These are phyloP conservation scores for Phrynocephalus versicolor DNA, from an alignment of 2,113 vertebrate species.

Conservation along the genomic window DNA sequence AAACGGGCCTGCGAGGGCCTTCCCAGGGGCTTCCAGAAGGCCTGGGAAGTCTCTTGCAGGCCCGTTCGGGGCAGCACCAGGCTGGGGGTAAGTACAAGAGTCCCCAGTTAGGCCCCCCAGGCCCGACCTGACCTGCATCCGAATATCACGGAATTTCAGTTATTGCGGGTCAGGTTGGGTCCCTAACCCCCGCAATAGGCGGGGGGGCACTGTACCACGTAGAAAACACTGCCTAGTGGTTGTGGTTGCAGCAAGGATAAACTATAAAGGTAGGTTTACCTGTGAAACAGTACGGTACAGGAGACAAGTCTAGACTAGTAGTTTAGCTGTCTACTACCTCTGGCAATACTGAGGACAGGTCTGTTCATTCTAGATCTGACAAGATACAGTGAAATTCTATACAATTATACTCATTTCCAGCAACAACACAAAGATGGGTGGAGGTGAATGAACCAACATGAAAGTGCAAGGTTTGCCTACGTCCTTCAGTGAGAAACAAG, in stretches of 20 bases:
- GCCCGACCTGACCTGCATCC: too few species aligned
- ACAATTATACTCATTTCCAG: not conserved
- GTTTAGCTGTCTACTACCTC: not conserved
- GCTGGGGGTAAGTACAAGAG: too few species aligned
- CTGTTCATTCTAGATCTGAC: not conserved
- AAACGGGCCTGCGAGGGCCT: too few species aligned
- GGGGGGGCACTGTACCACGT: too few species aligned
- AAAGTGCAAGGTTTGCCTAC: constrained; percentile 4
- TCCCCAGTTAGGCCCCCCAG: too few species aligned
- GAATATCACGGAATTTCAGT: too few species aligned
- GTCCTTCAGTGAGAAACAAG: not conserved
- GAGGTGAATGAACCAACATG: not conserved
- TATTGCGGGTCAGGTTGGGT: too few species aligned
- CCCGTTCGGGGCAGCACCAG: too few species aligned
- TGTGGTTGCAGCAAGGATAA: not conserved
- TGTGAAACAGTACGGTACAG: not conserved
- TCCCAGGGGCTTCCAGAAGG: too few species aligned
- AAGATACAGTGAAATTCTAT: not conserved
- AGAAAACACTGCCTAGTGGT: not conserved
- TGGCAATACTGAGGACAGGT: not conserved
- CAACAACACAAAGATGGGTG: not conserved
- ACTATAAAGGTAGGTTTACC: not conserved
- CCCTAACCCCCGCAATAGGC: too few species aligned
- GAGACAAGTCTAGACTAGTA: not conserved
- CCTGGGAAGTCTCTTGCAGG: too few species aligned